Base-by-base conservation (phyloP, 2,797 vertebrate species). In the Oreochromis grahami region DNA sequence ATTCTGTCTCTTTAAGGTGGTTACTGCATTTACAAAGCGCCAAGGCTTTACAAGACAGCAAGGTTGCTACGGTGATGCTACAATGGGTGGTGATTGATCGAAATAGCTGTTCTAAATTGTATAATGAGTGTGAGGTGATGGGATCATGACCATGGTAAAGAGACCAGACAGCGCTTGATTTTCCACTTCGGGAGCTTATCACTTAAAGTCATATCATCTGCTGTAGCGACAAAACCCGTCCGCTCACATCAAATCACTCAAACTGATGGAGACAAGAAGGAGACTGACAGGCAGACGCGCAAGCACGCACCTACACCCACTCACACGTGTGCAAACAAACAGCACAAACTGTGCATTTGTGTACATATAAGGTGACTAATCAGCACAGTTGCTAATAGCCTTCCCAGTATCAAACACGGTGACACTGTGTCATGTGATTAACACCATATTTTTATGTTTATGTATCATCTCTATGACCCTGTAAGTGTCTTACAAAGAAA, bases 91-190 rank as follows among this genome's bases (percentile, higher is more conserved):
- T 82, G 88, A 91, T 90, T 92, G 91, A 94, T 91, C 34, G 19
- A 90, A 93, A 93, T 87, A 78, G 84, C 87, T 86, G 88, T 58
- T 85, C 78, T 88, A 91, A 93, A 94, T 91, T 94, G 86, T 84
- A 86, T 91, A 92, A 93, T 91, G 88, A 93, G 82, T 77, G 80
- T 56, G 88, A 94, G 86, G 78, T 80, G 89, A 87, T 87, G 89
- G 88, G 91, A 92, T 90, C 90, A 88, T 86, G 85, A 89, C 88
- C 83, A 84, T 50, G n/a, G 81, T 88, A 84, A 91, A 87, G 78
- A 85, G 82, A 94, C 55, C 79, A 88, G 86, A 84, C 87, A 82
- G 90, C 3, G 7, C 81, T 88, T 92, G 84, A 88, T 91, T 91
- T 89, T 89, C 87, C 80, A 80, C 84, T 90, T 68, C 51, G 29